Evolutionary conservation across 2,888 invertebrate genomes (phyloP).

Genomic region (Nomada ferruginata): DNA sequence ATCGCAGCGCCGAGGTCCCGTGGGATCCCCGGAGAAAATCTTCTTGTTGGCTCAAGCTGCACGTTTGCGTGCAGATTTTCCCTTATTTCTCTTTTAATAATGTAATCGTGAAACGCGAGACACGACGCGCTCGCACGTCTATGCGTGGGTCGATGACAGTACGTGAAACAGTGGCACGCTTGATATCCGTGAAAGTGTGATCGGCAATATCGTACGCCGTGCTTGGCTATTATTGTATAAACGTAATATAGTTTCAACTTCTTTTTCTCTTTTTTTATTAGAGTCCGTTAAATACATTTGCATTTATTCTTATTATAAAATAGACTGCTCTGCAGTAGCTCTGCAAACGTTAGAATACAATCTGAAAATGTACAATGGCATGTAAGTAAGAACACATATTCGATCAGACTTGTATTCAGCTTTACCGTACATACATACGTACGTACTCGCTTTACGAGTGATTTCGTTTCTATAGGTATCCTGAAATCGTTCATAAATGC

Average conservation of each 20-base stretch:
- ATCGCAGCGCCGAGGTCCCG: conserved; percentile 59
- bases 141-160: not conserved
- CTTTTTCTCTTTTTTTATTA: not conserved
- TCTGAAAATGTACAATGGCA: not conserved
- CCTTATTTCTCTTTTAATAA: conserved; percentile 53
- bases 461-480: conserved; percentile 22
- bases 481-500: conserved; percentile 19
- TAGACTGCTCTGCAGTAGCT: not conserved
- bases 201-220: not conserved
- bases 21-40: conserved; percentile 54
- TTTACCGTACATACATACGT: not conserved
- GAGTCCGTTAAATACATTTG: not conserved
- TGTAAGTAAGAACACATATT: conserved; percentile 20
- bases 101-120: conserved; percentile 38
- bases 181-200: conserved; percentile 7
- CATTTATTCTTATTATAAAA: not conserved
- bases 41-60: conserved; percentile 29
- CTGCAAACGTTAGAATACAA: not conserved
- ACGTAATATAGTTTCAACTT: not conserved
- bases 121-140: not conserved
- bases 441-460: not conserved
- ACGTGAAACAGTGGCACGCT: not conserved
- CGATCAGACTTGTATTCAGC: not conserved
- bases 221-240: not conserved
- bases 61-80: conserved; percentile 14